phyloP scores from a whole-genome alignment of 2,888 invertebrate genomes.

The Idaea aversata region DNA sequence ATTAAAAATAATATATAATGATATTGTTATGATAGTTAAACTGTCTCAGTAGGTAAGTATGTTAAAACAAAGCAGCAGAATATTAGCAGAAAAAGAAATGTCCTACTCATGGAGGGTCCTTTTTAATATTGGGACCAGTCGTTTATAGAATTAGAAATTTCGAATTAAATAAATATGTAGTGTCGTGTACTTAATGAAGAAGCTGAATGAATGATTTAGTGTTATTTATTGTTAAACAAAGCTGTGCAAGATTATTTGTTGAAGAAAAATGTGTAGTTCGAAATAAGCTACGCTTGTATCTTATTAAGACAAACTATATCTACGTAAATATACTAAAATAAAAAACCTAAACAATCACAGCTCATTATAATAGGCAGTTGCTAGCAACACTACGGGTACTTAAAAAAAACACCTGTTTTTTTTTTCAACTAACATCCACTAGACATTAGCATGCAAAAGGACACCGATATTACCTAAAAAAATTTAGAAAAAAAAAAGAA shows the following conservation, averaged over 20 bases:
- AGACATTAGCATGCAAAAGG: slow-evolving; percentile 72
- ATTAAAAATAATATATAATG: too few species aligned
- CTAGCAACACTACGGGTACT: slow-evolving; percentile 6
- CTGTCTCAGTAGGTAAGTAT: too few species aligned
- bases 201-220: not conserved
- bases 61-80: too few species aligned
- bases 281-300: not conserved
- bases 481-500: slow-evolving; percentile 61
- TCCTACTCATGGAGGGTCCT: too few species aligned
- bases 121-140: too few species aligned
- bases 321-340: not conserved
- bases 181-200: not conserved
- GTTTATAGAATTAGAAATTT: too few species aligned
- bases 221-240: not conserved
- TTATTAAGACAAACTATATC: not conserved
- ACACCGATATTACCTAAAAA: slow-evolving; percentile 45
- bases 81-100: too few species aligned
- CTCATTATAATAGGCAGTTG: not conserved
- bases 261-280: not conserved
- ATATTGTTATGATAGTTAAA: too few species aligned
- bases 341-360: not conserved
- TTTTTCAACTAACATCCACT: slow-evolving; percentile 23
- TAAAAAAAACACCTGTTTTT: not conserved
- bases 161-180: too few species aligned
- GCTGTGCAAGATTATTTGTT: not conserved